Evolutionary conservation across 1,140 invertebrate genomes (phyloP).

Genomic region (Achatina immaculata): DNA sequence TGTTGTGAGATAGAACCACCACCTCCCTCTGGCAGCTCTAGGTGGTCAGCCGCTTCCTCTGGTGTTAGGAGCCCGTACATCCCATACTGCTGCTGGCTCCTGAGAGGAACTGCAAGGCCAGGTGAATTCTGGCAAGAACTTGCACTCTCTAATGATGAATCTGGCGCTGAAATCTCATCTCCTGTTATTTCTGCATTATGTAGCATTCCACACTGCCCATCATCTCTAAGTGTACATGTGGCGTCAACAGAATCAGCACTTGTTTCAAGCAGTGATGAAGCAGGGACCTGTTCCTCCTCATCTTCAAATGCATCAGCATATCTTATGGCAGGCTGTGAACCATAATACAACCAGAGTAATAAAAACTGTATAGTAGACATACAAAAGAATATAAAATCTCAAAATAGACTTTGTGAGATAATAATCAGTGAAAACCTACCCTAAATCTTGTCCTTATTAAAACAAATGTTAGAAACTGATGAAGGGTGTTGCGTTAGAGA

Average conservation of each 20-base stretch:
- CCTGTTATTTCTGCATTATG: not conserved
- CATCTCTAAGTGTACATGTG: not conserved
- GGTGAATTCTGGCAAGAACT: not conserved
- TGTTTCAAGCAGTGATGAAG: too few relatives aligned
- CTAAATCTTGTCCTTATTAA: too few relatives aligned
- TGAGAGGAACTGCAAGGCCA: not conserved
- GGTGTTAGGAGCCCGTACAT: conserved; percentile 46
- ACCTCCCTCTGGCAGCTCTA: conserved; percentile 53
- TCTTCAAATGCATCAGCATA: conserved; percentile 64
- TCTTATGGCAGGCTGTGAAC: not conserved
- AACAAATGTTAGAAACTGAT: too few relatives aligned
- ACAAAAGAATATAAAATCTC: too few relatives aligned
- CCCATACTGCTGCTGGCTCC: not conserved
- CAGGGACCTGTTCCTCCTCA: conserved; percentile 42
- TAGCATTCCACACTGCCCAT: not conserved
- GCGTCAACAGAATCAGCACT: not conserved
- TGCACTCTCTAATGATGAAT: not conserved
- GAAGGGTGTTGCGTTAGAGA: too few relatives aligned
- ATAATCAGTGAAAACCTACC: too few relatives aligned
- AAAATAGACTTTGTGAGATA: too few relatives aligned
- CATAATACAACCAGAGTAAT: too few relatives aligned
- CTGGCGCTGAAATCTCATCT: not conserved
- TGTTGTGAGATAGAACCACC: not conserved
- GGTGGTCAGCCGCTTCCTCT: conserved; percentile 60
- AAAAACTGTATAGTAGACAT: too few relatives aligned